These are phyloP conservation scores for Miniopterus natalensis DNA, from an alignment of 2,113 vertebrate species.

Conservation along the genomic window DNA sequence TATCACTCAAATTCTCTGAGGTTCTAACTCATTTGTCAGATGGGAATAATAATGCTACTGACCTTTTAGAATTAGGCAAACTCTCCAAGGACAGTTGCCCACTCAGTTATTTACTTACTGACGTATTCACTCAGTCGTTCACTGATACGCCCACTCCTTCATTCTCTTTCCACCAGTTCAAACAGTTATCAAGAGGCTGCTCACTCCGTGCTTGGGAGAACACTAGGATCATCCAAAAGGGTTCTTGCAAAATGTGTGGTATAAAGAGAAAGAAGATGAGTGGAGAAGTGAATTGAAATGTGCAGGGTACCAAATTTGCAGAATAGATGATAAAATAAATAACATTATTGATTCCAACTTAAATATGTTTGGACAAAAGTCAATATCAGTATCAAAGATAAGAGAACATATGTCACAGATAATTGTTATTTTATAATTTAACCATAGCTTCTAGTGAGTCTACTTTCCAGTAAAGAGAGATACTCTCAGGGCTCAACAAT, in stretches of 20 bases:
- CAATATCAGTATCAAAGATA: constrained; percentile 56
- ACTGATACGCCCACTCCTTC: neutral
- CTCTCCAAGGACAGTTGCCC: neutral
- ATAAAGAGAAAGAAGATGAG: constrained; percentile 1
- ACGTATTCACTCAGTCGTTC: neutral
- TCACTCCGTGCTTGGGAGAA: neutral
- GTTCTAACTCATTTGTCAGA: neutral
- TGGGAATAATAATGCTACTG: neutral
- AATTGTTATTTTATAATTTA: constrained; percentile 65
- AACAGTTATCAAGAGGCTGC: neutral
- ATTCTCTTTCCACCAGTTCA: neutral
- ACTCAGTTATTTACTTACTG: neutral
- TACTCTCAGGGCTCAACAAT: neutral
- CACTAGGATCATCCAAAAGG: neutral
- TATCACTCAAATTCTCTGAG: neutral
- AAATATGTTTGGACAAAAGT: constrained; percentile 64
- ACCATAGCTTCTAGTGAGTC: neutral
- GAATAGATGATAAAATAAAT: constrained; percentile 65
- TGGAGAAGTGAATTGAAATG: constrained; percentile 40
- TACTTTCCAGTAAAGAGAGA: neutral
- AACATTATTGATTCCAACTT: constrained; percentile 52
- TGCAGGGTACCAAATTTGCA: constrained; percentile 37
- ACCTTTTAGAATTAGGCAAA: neutral
- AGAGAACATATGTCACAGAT: neutral
- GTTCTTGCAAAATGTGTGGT: neutral